phyloP scores from a whole-genome alignment of 2,113 vertebrate genomes.

The Micromys minutus region DNA sequence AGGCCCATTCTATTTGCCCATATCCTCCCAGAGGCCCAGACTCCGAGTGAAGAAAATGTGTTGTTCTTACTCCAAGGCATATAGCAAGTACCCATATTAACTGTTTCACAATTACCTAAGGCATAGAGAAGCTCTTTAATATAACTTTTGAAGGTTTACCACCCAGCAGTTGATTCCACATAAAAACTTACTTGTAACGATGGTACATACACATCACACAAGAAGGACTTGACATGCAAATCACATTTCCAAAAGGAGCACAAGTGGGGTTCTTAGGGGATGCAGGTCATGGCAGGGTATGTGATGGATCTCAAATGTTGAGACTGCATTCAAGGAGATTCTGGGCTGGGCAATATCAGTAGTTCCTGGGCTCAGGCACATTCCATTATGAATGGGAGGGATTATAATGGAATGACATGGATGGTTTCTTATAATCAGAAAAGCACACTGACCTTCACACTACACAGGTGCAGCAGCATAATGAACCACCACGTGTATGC shows the following conservation, averaged over 20 bases:
- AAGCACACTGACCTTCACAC: slow-evolving; percentile 99
- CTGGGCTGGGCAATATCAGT: slow-evolving; percentile 68
- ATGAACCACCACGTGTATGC: slow-evolving; percentile 95
- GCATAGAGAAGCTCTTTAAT: background rate
- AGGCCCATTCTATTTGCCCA: background rate
- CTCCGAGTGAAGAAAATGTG: background rate
- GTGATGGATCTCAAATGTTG: slow-evolving; percentile 74
- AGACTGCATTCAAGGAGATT: slow-evolving; percentile 63
- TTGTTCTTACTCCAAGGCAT: background rate
- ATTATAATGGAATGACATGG: slow-evolving; percentile 90
- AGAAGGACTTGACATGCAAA: slow-evolving; percentile 75
- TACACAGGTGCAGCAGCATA: slow-evolving; percentile 99
- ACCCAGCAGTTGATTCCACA: slow-evolving; percentile 20
- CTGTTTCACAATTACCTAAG: background rate
- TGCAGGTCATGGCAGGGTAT: slow-evolving; percentile 54
- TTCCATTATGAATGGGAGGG: slow-evolving; percentile 89
- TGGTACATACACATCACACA: slow-evolving; percentile 66
- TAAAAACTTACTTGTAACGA: slow-evolving; percentile 65
- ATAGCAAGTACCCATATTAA: background rate
- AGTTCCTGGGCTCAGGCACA: slow-evolving; percentile 81
- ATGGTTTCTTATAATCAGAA: slow-evolving; percentile 91
- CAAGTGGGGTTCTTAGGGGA: slow-evolving; percentile 13
- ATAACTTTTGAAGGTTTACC: background rate
- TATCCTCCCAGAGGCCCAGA: background rate
- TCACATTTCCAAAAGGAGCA: slow-evolving; percentile 68